A percentile compares a stretch with the other conserved stretches of the same genome.
These are phyloP conservation scores for Orbicella faveolata DNA, from an alignment of 64 coral and sea anemone species.

Conservation along the genomic window DNA sequence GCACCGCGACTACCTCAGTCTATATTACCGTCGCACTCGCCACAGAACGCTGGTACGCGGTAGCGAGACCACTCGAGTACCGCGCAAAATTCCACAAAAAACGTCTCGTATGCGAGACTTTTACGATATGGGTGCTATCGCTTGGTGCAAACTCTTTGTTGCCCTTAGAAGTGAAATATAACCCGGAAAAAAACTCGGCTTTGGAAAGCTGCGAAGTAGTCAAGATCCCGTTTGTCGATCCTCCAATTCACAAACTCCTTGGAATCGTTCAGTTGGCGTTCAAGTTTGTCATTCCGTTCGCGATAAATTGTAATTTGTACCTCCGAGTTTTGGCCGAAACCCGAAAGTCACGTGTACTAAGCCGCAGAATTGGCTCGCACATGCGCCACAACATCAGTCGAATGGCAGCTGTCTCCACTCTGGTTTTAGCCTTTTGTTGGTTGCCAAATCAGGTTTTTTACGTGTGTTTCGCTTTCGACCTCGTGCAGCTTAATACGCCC, in stretches of 20 bases:
- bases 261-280: constrained; percentile 47
- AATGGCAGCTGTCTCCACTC: constrained; percentile 45
- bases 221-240: constrained; percentile 22
- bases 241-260: constrained; percentile 9
- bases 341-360: constrained; percentile 15
- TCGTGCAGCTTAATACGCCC: constrained; percentile 49
- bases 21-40: constrained; percentile 56
- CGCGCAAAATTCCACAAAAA: constrained; percentile 51
- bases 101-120: constrained; percentile 31
- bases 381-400: constrained; percentile 55
- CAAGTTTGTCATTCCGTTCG: constrained; percentile 59
- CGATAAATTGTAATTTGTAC: constrained; percentile 55
- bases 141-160: constrained; percentile 27
- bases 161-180: constrained; percentile 48
- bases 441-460: constrained; percentile 72
- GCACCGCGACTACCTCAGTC: constrained; percentile 42
- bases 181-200: background rate
- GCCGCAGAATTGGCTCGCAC: constrained; percentile 5
- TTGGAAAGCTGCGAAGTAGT: constrained; percentile 49
- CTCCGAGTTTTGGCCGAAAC: constrained; percentile 46
- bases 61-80: constrained; percentile 60
- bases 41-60: constrained; percentile 68
- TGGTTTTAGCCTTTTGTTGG: constrained; percentile 52
- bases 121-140: constrained; percentile 49
- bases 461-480: constrained; percentile 55